phyloP scores from a whole-genome alignment of 2,113 vertebrate species.

The Ardeotis arabs region DNA sequence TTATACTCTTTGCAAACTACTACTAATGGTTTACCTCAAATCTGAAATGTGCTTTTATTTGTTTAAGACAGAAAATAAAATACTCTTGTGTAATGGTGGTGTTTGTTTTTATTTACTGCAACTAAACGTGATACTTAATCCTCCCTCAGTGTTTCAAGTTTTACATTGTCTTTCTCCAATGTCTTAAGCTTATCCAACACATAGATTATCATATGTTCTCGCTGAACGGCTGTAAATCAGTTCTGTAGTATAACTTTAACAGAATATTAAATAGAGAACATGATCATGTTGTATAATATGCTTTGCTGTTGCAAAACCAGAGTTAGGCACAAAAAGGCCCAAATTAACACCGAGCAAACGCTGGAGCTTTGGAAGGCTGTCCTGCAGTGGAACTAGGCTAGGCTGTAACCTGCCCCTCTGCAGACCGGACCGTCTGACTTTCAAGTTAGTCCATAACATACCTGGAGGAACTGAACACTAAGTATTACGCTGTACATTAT shows the following conservation, averaged over 20 bases:
- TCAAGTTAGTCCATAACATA: rapidly evolving
- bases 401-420: background rate
- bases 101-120: slow-evolving; percentile 2
- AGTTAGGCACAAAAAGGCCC: background rate
- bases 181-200: background rate
- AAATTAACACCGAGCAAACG: background rate
- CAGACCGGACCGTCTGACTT: background rate
- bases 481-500: background rate
- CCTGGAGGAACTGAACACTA: background rate
- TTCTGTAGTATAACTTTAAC: background rate
- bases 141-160: background rate
- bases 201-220: background rate
- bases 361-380: background rate
- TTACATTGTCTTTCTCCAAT: background rate
- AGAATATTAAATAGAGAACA: background rate
- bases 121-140: background rate
- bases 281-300: background rate
- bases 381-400: background rate
- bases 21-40: slow-evolving; percentile 74
- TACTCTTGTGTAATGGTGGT: slow-evolving; percentile 41
- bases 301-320: background rate
- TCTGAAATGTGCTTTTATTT: slow-evolving; percentile 62
- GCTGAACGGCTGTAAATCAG: background rate
- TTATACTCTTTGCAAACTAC: slow-evolving; percentile 66
- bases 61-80: slow-evolving; percentile 74